phyloP scores from a whole-genome alignment of 2,113 vertebrate genomes.

The Fukomys damarensis region DNA sequence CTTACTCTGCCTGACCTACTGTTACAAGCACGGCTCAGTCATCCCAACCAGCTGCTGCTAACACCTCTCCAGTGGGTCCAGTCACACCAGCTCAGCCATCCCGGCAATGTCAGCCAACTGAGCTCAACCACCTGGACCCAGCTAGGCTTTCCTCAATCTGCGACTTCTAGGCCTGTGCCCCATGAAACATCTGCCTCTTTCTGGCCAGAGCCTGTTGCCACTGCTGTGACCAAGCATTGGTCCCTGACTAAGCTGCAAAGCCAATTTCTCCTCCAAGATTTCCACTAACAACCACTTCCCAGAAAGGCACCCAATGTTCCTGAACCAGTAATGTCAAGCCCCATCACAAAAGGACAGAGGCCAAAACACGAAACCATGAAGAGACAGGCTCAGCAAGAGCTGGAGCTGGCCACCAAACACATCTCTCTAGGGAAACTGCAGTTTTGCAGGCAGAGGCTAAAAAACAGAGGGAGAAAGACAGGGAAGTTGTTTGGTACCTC shows the following conservation, averaged over 20 bases:
- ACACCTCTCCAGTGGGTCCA: background rate
- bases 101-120: background rate
- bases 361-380: slow-evolving; percentile 66
- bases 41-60: background rate
- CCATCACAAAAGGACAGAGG: slow-evolving; percentile 61
- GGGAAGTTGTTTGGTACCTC: background rate
- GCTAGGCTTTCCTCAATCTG: background rate
- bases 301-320: background rate
- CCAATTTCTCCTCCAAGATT: slow-evolving; percentile 53
- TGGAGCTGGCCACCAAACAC: slow-evolving; percentile 61
- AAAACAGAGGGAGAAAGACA: too few species aligned
- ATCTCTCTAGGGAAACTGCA: slow-evolving; percentile 43
- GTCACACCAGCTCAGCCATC: background rate
- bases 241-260: background rate
- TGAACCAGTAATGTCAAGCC: background rate
- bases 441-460: slow-evolving; percentile 28
- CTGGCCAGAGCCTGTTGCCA: background rate
- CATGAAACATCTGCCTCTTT: background rate
- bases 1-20: background rate
- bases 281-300: background rate
- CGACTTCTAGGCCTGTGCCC: background rate
- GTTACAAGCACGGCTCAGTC: background rate
- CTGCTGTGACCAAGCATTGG: background rate
- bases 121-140: background rate
- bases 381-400: slow-evolving; percentile 53